Evolutionary conservation across 2,797 vertebrate genomes (phyloP), one percentile per base, ranked within the genome.

Genomic region (Carcharodon carcharias): DNA sequence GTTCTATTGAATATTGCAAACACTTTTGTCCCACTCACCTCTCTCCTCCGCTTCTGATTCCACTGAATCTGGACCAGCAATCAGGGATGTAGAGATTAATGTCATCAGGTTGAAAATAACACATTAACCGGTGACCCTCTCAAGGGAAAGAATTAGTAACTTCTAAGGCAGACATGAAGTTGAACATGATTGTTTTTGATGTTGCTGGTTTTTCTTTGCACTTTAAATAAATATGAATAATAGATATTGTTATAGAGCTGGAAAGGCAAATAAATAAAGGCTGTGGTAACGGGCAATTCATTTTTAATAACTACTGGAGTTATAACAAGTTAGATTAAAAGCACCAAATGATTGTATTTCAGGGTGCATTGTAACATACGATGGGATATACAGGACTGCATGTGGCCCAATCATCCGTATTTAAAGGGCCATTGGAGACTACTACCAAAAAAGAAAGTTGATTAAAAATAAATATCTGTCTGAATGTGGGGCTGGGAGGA

Each of bases 161-260:
- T 58, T 58, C 31, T 61, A n/a, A 91, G 16, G 88, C 88, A n/a
- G 58, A n/a, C 35, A 61, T 35, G 56, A 35, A 35, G 73, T 63
- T 91, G 88, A 91, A n/a, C 56, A 91, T 61, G 88, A 23, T 63
- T 91, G 11, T 35, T 91, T 91, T 21, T n/a, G 56, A 63, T 91
- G 58, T 61, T n/a, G 56, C 88, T 7, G 58, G 5, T 61, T 45
- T 91, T 91, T 61, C 58, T 35, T 91, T 91, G 88, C 31, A 91
- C 14, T 91, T 91, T 61, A 58, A 61, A 61, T 91, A 91, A 91
- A 91, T 18, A 91, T 91, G 31, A 91, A 91, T 91, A 91, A 63
- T 91, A 91, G 56, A 91, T 63, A n/a, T 16, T 21, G 28, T 91
- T 61, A 63, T n/a, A 58, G 87, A 58, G 56, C 58, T 61, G 58